Base-by-base conservation (phyloP, 2,113 vertebrate species). In the Nestor notabilis region DNA sequence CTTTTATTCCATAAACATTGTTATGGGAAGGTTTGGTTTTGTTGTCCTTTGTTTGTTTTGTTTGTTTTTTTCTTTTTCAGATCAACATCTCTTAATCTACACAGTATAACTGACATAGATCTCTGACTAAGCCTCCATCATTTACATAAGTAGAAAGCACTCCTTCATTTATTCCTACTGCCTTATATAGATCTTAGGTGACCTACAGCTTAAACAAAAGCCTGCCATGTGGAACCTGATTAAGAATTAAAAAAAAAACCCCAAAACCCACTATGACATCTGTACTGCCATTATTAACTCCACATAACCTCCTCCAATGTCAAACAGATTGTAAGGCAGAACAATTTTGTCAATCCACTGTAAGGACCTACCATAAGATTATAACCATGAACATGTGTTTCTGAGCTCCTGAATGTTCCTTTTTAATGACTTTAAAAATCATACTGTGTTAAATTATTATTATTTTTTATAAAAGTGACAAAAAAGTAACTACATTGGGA, bases 281-380 rank as follows among this genome's bases (percentile, higher is more conserved):
- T 83, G 55, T 50, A 91, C 41, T 68, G 21, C 52, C 23, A 8
- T 84, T 96, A 90, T 91, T 74, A 96, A 79, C 44, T 95, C 33
- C 80, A 50, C 15, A 69, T 83, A 92, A 93, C 46, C 87, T 93
- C 93, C 84, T 68, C 72, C 63, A 77, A 95, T 94, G 76, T 86
- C 82, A 93, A 44, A 60, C 33, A 83, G 52, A 76, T 76, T 81
- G 65, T 50, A 68, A 89, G 18, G 80, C 46, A 95, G 64, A 50
- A 91, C 88, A 5, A 69, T 89, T 65, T 92, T 64, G 63, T 91
- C 53, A 69, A 31, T 65, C 55, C 53, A 37, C 46, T 89, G 49
- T 50, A 92, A 94, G 69, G 86, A 83, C 63, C 76, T 90, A 81
- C 53, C 61, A 56, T 82, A 80, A 83, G 47, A 77, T 79, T 78